A percentile compares a stretch with the other conserved stretches of the same genome.
Conservation (phyloP, 2,797 vertebrate species). For the Halcyon leucocephala region DNA sequence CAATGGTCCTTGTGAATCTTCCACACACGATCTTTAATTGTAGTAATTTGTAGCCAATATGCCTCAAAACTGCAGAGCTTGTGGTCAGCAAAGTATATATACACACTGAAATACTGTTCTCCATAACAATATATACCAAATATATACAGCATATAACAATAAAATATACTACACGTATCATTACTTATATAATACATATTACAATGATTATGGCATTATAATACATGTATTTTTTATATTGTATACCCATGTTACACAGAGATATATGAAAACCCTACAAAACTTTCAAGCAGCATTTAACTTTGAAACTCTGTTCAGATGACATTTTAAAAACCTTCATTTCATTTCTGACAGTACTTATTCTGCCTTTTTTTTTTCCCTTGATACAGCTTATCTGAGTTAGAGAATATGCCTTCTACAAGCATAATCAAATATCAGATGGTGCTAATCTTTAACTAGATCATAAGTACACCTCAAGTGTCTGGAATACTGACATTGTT, state of each 20-base stretch:
- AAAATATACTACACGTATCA: not conserved
- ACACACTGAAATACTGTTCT: not conserved
- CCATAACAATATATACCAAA: not conserved
- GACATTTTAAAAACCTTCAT: not conserved
- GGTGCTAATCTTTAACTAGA: not conserved
- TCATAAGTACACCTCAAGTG: not conserved
- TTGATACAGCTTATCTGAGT: not conserved
- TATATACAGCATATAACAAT: not conserved
- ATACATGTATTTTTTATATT: not conserved
- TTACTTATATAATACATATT: not conserved
- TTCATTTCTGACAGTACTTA: not conserved
- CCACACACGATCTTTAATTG: not conserved
- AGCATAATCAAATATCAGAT: not conserved
- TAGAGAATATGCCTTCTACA: not conserved
- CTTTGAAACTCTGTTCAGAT: not conserved
- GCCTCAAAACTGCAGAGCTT: not conserved
- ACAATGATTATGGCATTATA: not conserved
- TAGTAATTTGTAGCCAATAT: not conserved
- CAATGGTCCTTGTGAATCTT: not conserved
- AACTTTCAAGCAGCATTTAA: not conserved
- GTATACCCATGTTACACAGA: not conserved
- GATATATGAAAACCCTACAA: not conserved
- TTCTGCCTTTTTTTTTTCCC: not conserved
- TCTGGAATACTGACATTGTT: not conserved
- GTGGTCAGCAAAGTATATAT: not conserved